A percentile compares a stretch with the other conserved stretches of the same genome.
These are phyloP conservation scores for Tethya wilhelma DNA, from an alignment of 37 sponge, comb jelly and placozoan species.

Conservation along the genomic window DNA sequence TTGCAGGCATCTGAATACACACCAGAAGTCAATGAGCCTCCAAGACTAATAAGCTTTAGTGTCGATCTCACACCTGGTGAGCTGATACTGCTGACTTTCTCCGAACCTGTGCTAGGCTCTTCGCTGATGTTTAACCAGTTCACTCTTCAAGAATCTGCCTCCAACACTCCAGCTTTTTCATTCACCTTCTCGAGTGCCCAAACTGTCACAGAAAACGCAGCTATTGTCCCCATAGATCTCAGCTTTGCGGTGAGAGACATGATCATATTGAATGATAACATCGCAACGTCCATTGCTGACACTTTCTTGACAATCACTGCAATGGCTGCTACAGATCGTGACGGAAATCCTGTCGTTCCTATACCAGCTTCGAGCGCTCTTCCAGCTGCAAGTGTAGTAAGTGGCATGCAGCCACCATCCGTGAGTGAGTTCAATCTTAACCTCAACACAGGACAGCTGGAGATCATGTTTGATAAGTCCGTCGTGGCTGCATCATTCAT, in stretches of 20 bases:
- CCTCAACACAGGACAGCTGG: constrained; percentile 70
- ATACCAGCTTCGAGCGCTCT: constrained; percentile 44
- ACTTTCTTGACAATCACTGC: constrained; percentile 67
- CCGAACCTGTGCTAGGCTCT: constrained; percentile 66
- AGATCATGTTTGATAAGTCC: constrained; percentile 75
- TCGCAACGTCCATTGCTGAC: constrained; percentile 54
- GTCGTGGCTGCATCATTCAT: constrained; percentile 61
- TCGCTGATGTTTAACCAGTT: constrained; percentile 48
- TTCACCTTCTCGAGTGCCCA: constrained; percentile 57
- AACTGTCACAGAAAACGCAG: constrained; percentile 51
- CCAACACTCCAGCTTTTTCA: constrained; percentile 25
- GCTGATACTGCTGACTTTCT: constrained; percentile 62
- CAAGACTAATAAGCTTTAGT: constrained; percentile 52
- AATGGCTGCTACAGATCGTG: constrained; percentile 65
- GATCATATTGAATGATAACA: constrained; percentile 43
- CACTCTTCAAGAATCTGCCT: constrained; percentile 43
- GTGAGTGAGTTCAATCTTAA: constrained; percentile 67
- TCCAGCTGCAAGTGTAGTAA: constrained; percentile 56
- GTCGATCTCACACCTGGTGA: constrained; percentile 82
- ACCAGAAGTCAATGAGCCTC: constrained; percentile 43
- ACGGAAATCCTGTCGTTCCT: constrained; percentile 49
- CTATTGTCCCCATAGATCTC: constrained; percentile 56
- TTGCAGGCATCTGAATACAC: constrained; percentile 47
- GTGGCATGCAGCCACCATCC: constrained; percentile 71
- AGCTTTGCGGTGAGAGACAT: constrained; percentile 54